Evolutionary conservation across 2,113 vertebrate genomes (phyloP).

Genomic region (Hoplias malabaricus): DNA sequence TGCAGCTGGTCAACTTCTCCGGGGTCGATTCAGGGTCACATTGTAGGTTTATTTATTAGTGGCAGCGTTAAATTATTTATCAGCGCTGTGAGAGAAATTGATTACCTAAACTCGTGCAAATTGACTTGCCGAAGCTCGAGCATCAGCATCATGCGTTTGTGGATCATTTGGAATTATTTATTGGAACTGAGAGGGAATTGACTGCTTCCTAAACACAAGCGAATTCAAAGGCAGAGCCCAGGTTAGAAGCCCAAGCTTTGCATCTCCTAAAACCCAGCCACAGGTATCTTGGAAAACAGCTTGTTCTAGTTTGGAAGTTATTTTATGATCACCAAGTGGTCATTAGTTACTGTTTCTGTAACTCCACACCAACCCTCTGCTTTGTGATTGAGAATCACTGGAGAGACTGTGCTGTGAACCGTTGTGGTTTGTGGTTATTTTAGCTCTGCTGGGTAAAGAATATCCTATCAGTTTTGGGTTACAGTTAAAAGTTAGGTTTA

Average conservation of each 20-base stretch:
- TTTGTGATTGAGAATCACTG: too few species aligned
- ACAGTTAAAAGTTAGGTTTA: too few species aligned
- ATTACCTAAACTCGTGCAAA: not conserved
- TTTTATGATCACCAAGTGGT: too few species aligned
- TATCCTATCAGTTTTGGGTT: too few species aligned
- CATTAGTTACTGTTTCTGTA: too few species aligned
- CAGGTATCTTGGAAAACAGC: not conserved
- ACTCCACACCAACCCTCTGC: too few species aligned
- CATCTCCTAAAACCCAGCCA: not conserved
- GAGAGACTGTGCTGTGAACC: too few species aligned
- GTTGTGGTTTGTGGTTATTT: too few species aligned
- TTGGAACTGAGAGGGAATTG: not conserved
- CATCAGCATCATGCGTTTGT: not conserved
- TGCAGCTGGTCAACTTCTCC: slow-evolving; percentile 55
- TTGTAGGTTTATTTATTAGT: slow-evolving; percentile 3
- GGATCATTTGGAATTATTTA: not conserved
- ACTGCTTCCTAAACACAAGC: not conserved
- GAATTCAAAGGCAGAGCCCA: not conserved
- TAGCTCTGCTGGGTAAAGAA: too few species aligned
- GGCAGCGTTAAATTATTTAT: not conserved
- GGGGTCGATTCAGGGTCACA: slow-evolving; percentile 42
- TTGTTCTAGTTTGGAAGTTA: too few species aligned
- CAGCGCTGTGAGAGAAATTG: not conserved
- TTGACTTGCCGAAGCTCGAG: not conserved
- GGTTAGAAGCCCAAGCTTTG: not conserved